Evolutionary conservation across 2,888 invertebrate genomes (phyloP).

Genomic region (Candidula unifasciata): DNA sequence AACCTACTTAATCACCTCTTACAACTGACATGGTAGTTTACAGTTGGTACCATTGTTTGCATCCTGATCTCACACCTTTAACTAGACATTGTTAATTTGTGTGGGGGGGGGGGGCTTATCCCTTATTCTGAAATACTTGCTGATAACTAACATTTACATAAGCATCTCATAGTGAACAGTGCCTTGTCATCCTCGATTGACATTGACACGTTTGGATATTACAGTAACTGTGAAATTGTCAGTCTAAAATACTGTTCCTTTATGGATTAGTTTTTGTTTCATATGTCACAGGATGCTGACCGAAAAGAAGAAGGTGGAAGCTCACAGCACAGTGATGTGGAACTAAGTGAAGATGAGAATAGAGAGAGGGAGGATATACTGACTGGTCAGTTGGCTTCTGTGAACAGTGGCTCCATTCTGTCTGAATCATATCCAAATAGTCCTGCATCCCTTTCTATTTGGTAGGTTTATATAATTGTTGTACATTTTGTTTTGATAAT

Average conservation of each 20-base stretch:
- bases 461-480: slow-evolving; percentile 55
- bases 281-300: slow-evolving; percentile 41
- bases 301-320: slow-evolving; percentile 65
- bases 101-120: no score
- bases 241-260: background rate
- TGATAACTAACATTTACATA: no score
- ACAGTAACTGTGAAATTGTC: no score
- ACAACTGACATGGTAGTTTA: no score
- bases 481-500: no score
- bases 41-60: no score
- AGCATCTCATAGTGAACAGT: no score
- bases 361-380: slow-evolving; percentile 63
- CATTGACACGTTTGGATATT: background rate
- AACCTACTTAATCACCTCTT: no score
- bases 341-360: slow-evolving; percentile 73
- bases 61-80: no score
- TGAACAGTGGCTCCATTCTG: slow-evolving; percentile 58
- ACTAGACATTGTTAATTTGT: no score
- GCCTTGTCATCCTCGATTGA: no score
- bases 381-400: slow-evolving; percentile 51
- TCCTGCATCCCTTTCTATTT: slow-evolving; percentile 75
- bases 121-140: no score
- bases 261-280: background rate
- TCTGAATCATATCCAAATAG: slow-evolving; percentile 84
- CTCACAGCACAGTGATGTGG: slow-evolving; percentile 71